Percentiles rank a stretch among this genome's conserved stretches.
phyloP scores from a whole-genome alignment of 2,888 invertebrate genomes.

The Resseliella maxima region DNA sequence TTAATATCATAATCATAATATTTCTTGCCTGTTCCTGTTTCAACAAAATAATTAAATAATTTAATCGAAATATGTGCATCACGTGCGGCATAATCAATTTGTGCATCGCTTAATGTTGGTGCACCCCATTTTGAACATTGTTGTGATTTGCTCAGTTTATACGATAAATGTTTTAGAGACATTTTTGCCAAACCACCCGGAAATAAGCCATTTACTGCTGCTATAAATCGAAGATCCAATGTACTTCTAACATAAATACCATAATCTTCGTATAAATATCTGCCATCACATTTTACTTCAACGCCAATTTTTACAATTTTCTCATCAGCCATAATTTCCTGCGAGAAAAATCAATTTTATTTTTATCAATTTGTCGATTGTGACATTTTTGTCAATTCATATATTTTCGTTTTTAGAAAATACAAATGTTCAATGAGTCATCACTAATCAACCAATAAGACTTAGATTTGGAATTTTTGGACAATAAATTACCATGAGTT shows the following conservation, averaged over 20 bases:
- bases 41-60: slow-evolving; percentile 77
- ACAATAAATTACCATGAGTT: slow-evolving; percentile 74
- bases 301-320: slow-evolving; percentile 82
- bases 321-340: slow-evolving; percentile 73
- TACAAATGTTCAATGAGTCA: slow-evolving; percentile 77
- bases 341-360: slow-evolving; percentile 60
- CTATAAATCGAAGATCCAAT: slow-evolving; percentile 77
- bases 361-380: background rate
- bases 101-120: slow-evolving; percentile 70
- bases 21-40: no score
- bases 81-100: slow-evolving; percentile 80
- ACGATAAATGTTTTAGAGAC: slow-evolving; percentile 71
- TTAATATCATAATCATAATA: no score
- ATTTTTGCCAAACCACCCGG: slow-evolving; percentile 75
- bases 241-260: slow-evolving; percentile 71
- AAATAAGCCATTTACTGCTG: slow-evolving; percentile 67
- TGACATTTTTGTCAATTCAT: background rate
- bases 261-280: slow-evolving; percentile 75
- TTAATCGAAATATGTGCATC: slow-evolving; percentile 78
- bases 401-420: no score
- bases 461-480: slow-evolving; percentile 70
- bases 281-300: slow-evolving; percentile 76
- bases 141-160: slow-evolving; percentile 77
- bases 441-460: no score
- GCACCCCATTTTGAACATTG: slow-evolving; percentile 83